A percentile compares a stretch with the other conserved stretches of the same genome.
phyloP scores from a whole-genome alignment of 35 echinoderm and acorn worm genomes.

The Ophiothrix spiculata region DNA sequence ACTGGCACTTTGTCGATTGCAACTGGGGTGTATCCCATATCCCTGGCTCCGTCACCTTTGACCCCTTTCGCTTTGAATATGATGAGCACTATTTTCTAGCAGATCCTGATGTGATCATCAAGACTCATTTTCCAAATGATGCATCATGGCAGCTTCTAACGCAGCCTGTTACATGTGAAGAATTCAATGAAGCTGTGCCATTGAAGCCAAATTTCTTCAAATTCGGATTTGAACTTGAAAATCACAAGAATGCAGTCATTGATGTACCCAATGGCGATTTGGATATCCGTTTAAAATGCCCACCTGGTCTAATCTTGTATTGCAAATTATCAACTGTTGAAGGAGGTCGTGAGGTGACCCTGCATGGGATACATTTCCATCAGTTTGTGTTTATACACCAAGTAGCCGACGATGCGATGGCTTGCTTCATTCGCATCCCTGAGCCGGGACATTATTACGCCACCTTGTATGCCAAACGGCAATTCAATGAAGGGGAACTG shows the following conservation, averaged over 20 bases:
- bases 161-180: constrained; percentile 43
- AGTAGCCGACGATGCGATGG: constrained; percentile 55
- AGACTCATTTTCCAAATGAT: constrained; percentile 87
- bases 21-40: constrained; percentile 99
- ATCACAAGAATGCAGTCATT: constrained; percentile 52
- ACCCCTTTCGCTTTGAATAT: constrained; percentile 91
- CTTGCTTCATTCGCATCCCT: constrained; percentile 79
- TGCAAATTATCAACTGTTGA: constrained; percentile 40
- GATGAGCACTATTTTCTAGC: constrained; percentile 98
- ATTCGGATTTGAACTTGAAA: constrained; percentile 61
- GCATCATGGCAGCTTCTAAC: constrained; percentile 75
- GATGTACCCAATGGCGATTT: constrained; percentile 50
- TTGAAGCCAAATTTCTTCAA: constrained; percentile 95
- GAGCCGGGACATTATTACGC: constrained; percentile 68
- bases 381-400: constrained; percentile 92
- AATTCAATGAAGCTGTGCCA: constrained; percentile 62
- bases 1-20: constrained; percentile 99
- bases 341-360: constrained; percentile 38
- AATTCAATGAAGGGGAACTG: constrained; percentile 67
- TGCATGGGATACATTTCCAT: constrained; percentile 56
- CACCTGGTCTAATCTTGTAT: constrained; percentile 52
- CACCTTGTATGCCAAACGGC: constrained; percentile 69
- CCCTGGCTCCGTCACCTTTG: constrained; percentile 73
- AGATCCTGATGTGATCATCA: constrained; percentile 92
- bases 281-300: constrained; percentile 51